phyloP scores from a whole-genome alignment of 2,888 invertebrate genomes.

The Leptopterna dolabrata region DNA sequence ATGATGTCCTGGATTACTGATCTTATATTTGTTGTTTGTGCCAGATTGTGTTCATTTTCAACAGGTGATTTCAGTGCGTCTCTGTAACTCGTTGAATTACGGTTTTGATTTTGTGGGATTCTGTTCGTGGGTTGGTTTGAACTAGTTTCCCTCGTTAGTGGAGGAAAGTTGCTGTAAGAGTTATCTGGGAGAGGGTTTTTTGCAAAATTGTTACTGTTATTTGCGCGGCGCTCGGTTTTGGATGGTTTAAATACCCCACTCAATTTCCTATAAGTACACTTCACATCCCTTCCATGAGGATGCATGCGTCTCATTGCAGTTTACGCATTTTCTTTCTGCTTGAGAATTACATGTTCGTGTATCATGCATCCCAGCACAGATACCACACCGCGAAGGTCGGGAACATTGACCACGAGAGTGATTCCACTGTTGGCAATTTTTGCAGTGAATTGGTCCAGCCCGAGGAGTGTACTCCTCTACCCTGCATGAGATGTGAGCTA shows the following conservation, averaged over 20 bases:
- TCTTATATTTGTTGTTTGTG: background rate
- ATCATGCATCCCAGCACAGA: background rate
- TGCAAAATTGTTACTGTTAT: background rate
- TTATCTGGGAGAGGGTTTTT: background rate
- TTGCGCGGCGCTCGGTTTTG: background rate
- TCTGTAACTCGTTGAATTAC: background rate
- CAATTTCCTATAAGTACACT: background rate
- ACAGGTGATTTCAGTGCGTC: background rate
- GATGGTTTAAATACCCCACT: background rate
- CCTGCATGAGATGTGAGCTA: background rate
- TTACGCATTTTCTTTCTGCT: background rate
- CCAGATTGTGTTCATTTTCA: too few species aligned
- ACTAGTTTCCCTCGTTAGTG: background rate
- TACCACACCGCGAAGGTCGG: background rate
- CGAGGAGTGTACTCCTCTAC: background rate
- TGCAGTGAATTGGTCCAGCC: background rate
- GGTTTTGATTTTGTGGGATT: background rate
- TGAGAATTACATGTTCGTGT: background rate
- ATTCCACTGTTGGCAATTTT: conserved; percentile 20
- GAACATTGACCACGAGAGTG: conserved; percentile 13
- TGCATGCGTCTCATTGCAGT: background rate
- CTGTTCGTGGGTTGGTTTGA: background rate
- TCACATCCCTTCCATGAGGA: conserved; percentile 5
- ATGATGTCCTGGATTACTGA: background rate
- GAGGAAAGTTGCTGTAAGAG: too few species aligned